phyloP scores from a whole-genome alignment of 1,140 invertebrate genomes.

The Halesus radiatus region DNA sequence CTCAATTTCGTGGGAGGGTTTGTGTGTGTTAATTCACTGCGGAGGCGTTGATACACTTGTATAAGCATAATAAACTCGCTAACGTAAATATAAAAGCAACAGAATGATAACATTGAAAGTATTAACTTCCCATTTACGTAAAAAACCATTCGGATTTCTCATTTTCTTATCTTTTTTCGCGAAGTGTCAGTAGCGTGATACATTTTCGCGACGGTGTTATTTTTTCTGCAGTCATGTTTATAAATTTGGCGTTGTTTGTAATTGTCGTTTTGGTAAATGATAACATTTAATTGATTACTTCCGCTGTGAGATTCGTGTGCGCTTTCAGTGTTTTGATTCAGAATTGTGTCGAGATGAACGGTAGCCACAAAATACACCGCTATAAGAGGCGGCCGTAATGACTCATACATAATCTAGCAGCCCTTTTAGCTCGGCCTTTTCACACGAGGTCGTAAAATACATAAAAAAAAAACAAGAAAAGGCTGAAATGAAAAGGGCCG shows the following conservation, averaged over 20 bases:
- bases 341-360: no score
- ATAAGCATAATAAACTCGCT: conserved; percentile 16
- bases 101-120: conserved; percentile 4
- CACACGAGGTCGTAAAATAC: conserved; percentile 5
- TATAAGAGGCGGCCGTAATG: conserved; percentile 6
- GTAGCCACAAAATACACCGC: background rate
- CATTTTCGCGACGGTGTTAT: background rate
- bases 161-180: conserved; percentile 3
- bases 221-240: background rate
- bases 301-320: background rate
- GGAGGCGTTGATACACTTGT: conserved; percentile 12
- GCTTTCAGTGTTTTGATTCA: conserved; percentile 13
- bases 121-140: background rate
- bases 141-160: background rate
- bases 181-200: conserved; percentile 3
- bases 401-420: conserved; percentile 10
- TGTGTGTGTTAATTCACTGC: conserved; percentile 11
- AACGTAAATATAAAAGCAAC: conserved; percentile 14
- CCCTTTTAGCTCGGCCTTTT: background rate
- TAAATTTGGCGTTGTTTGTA: background rate
- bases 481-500: background rate
- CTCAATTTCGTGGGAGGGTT: conserved; percentile 11
- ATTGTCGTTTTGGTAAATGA: background rate
- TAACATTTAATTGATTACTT: no score
- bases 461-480: no score